phyloP scores from a whole-genome alignment of 2,113 vertebrate genomes.

The Nothoprocta perdicaria region DNA sequence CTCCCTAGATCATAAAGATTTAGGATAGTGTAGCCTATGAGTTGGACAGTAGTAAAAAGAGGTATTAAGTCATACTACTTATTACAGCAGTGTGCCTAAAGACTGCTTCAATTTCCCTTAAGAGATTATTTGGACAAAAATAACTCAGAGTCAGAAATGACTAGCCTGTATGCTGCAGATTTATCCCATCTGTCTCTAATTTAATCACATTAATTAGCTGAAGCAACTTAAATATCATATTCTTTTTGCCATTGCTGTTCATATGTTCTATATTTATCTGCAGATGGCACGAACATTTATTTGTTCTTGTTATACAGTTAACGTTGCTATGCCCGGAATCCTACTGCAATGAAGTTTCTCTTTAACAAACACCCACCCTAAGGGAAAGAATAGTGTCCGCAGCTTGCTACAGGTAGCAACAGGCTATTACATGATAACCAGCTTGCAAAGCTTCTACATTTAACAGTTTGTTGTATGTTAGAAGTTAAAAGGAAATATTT shows the following conservation, averaged over 20 bases:
- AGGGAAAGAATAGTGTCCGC: background rate
- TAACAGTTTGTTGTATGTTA: background rate
- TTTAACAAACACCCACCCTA: background rate
- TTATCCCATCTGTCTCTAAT: constrained; percentile 39
- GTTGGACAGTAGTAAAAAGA: background rate
- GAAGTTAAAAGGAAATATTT: constrained; percentile 13
- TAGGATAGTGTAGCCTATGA: background rate
- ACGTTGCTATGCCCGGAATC: background rate
- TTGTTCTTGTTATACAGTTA: constrained; percentile 1
- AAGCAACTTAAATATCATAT: constrained; percentile 42
- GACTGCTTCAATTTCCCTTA: constrained; percentile 10
- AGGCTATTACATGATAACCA: constrained; percentile 8
- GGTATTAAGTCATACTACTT: background rate
- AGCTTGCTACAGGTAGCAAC: background rate
- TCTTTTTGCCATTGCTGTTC: constrained; percentile 41
- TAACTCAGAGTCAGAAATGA: background rate
- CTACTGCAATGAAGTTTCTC: background rate
- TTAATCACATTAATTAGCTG: constrained; percentile 45
- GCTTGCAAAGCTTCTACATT: background rate
- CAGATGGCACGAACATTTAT: constrained; percentile 41
- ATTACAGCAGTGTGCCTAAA: background rate
- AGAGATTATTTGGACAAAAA: constrained; percentile 10
- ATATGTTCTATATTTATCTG: constrained; percentile 39
- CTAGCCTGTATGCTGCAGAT: background rate
- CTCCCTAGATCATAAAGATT: background rate